phyloP scores from a whole-genome alignment of 2,888 invertebrate species.

The Megalurothrips usitatus region DNA sequence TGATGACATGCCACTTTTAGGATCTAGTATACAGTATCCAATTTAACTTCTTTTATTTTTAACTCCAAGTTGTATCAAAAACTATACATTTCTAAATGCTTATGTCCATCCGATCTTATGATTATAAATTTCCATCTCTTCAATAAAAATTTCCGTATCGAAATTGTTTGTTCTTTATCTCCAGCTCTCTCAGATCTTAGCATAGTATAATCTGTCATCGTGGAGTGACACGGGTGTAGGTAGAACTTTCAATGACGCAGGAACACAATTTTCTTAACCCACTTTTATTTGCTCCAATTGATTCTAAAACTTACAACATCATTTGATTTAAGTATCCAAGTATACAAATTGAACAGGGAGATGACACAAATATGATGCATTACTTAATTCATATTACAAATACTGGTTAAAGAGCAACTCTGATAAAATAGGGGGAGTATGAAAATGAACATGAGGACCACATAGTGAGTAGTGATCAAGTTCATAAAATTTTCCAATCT shows the following conservation, averaged over 20 bases:
- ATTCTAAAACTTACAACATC: not conserved
- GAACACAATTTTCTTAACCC: not conserved
- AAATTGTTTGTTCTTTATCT: not conserved
- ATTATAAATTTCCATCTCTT: not conserved
- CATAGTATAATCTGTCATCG: not conserved
- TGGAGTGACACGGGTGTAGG: not conserved
- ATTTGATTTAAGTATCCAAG: not conserved
- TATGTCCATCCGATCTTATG: not conserved
- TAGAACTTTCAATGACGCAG: not conserved
- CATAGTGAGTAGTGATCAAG: not conserved
- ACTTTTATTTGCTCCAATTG: not conserved
- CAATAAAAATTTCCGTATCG: not conserved
- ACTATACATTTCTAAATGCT: not conserved
- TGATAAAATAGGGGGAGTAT: not conserved
- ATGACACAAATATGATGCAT: not conserved
- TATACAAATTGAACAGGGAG: not conserved
- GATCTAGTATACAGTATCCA: not conserved
- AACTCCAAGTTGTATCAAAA: not conserved
- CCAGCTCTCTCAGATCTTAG: not conserved
- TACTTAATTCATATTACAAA: not conserved
- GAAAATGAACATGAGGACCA: not conserved
- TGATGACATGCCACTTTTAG: not conserved
- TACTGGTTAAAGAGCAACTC: not conserved
- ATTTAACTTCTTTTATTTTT: not conserved
- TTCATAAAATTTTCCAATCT: not conserved